Percentiles rank a stretch among this genome's conserved stretches.
phyloP scores from a whole-genome alignment of 2,888 invertebrate species.

The Philereme transversata region DNA sequence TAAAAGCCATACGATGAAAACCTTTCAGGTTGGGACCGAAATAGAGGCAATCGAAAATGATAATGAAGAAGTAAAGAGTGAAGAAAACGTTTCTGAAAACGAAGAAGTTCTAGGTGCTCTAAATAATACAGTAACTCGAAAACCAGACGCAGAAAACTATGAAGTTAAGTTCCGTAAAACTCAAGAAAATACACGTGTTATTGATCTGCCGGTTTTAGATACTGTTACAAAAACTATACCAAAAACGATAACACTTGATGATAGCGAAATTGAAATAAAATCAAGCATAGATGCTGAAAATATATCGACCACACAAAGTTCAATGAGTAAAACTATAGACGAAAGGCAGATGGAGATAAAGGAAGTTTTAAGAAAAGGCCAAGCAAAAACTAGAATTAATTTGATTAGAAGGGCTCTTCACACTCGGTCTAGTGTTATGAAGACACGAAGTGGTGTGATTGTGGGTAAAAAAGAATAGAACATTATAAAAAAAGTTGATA shows the following conservation, averaged over 20 bases:
- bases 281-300: background rate
- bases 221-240: background rate
- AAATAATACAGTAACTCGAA: slow-evolving; percentile 1
- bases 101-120: background rate
- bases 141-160: background rate
- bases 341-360: background rate
- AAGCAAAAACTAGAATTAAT: slow-evolving; percentile 1
- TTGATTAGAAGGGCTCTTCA: background rate
- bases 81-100: background rate
- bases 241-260: background rate
- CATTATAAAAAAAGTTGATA: too few species aligned
- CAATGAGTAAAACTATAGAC: background rate
- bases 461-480: background rate
- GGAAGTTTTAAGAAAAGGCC: background rate
- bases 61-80: background rate
- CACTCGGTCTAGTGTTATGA: slow-evolving; percentile 23
- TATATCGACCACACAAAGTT: background rate
- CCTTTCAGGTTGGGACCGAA: background rate
- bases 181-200: too few species aligned
- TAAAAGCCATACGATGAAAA: background rate
- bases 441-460: slow-evolving; percentile 12
- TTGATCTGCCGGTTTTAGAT: too few species aligned
- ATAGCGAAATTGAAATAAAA: background rate
- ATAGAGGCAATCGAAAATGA: background rate
- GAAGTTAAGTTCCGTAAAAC: too few species aligned